Evolutionary conservation across 2,797 vertebrate species (phyloP), one percentile per base, ranked within the genome.

Genomic region (Epinephelus malabaricus): DNA sequence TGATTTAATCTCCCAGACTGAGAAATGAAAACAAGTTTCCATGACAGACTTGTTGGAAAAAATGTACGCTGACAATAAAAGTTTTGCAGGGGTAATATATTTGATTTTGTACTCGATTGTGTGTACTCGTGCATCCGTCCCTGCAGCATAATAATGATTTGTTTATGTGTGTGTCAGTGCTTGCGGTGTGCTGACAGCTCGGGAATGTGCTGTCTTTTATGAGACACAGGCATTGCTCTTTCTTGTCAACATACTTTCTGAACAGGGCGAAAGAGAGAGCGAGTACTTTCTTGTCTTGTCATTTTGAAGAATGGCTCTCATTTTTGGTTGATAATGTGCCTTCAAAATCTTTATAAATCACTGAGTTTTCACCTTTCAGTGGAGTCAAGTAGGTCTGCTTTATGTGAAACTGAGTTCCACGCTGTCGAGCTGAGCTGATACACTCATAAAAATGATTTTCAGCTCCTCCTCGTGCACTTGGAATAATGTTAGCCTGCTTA

Each of bases 301-400:
- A 90, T 55, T 67, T 61, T 94, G 87, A 92, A 83, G 72, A 88
- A 90, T 78, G 78, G 27, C 65, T 87, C 83, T 89, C 77, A 64
- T 88, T 89, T 85, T 79, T 60, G 70, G 85, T 81, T 73, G 79
- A 86, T 87, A 84, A 88, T 84, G 73, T 21, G 3, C 66, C 81
- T 76, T 75, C 62, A 27, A 76, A 86, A 76, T 87, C 82, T 87
- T 83, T 73, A 85, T 81, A 81, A 89, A 87, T 86, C 82, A 79
- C 79, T 0, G 47, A 23, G 51, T 63, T 78, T 66, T 74, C 69
- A 81, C 65, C 71, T 86, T 63, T 84, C 59, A 30, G 47, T 23
- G 55, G 70, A 71, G 77, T 77, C 74, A 55, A 75, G 63, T 51
- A 18, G 76, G 46, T 43, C 63, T 23, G 40, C 69, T 81, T 65